Evolutionary conservation across 2,113 vertebrate species (phyloP), one percentile per base, ranked within the genome.

Genomic region (Tinamus guttatus): DNA sequence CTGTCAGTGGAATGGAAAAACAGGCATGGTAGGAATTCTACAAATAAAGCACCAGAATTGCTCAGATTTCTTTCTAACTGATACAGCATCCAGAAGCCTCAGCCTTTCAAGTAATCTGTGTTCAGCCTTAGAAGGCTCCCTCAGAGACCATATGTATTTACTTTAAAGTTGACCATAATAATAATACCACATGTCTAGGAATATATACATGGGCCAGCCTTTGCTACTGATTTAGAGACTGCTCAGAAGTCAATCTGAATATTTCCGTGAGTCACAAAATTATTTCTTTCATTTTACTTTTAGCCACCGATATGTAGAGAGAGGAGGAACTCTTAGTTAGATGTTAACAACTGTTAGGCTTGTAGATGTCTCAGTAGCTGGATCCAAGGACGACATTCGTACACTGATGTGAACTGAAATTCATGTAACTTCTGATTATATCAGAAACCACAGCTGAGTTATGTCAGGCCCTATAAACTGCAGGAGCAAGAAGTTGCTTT

Each of bases 1-100:
- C 85, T 93, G 36, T 58, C 51, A 45, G 47, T 18, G 65, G 65
- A 90, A 86, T 73, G 62, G 65, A 88, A 86, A 94, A 95, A 11
- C 24, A 95, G 93, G 38, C 52, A 27, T 13, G 34, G 52, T 13
- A 40, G 62, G 25, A 81, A 21, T 38, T 87, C 65, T 11, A 68
- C n/a, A 63, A 90, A 64, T 69, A 64, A 84, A 94, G 62, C 20
- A 24, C 60, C 73, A 49, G 27, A 76, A 86, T 92, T 63, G 40
- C 63, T 49, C 41, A 16, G 13, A 22, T 68, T 64, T 28, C 7
- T 82, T 76, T 90, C 67, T 60, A 65, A 85, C 47, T 71, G 73
- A 86, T 60, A 52, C 13, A 81, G 30, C 47, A 49, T 54, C 36
- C 0, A 1, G 76, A 71, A 74, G 49, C 24, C n/a, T 80, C 67